These are phyloP conservation scores for Acrocephalus scirpaceus DNA, from an alignment of 2,797 vertebrate species.

Conservation along the genomic window DNA sequence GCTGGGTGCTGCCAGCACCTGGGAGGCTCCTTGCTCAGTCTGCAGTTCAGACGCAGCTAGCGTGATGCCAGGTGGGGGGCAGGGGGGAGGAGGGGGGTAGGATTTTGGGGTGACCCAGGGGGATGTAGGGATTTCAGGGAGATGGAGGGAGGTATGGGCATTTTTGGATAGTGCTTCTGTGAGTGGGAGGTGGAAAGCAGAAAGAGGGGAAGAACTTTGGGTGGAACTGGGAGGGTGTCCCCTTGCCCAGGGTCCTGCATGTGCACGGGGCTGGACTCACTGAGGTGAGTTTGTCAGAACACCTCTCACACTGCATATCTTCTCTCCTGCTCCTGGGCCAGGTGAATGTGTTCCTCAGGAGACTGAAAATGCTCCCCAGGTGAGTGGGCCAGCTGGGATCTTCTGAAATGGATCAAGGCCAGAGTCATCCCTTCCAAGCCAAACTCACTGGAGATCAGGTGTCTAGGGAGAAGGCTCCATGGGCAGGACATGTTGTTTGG, in stretches of 20 bases:
- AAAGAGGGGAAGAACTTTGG: fast-evolving
- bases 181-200: neutral
- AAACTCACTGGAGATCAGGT: neutral
- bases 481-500: neutral
- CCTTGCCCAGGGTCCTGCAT: neutral
- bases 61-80: too few relatives aligned
- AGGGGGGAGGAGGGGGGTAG: neutral
- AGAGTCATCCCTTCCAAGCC: neutral
- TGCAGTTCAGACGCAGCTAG: neutral
- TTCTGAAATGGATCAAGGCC: neutral
- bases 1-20: neutral
- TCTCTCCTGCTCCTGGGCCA: constrained; percentile 58
- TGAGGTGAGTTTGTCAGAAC: neutral
- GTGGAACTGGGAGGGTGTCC: neutral
- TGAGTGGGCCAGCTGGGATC: constrained; percentile 38
- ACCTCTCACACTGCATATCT: neutral
- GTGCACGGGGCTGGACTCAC: neutral
- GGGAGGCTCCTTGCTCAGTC: neutral
- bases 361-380: constrained; percentile 51
- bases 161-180: neutral
- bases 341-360: constrained; percentile 88
- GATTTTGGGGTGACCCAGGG: neutral
- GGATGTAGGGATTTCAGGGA: neutral
- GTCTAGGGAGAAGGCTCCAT: neutral
- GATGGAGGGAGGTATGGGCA: too few relatives aligned